These are phyloP conservation scores for Escarpia spicata DNA, from an alignment of 2,888 invertebrate species.

Conservation along the genomic window DNA sequence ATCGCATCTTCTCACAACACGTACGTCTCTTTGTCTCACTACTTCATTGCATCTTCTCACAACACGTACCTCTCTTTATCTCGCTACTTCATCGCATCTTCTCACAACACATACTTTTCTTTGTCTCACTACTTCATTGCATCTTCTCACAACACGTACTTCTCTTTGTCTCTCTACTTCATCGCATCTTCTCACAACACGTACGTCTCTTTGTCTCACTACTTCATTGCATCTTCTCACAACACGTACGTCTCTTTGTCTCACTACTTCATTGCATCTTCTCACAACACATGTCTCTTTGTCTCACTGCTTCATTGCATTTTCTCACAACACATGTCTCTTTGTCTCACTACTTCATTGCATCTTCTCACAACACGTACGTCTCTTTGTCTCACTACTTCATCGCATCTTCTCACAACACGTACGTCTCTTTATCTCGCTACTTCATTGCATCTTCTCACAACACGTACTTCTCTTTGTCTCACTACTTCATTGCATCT, in stretches of 20 bases:
- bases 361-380: not conserved
- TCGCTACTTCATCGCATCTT: not conserved
- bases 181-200: not conserved
- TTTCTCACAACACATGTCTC: constrained; percentile 68
- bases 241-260: constrained; percentile 64
- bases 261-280: not conserved
- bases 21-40: constrained; percentile 64
- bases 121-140: constrained; percentile 69
- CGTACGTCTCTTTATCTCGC: constrained; percentile 52
- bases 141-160: constrained; percentile 69
- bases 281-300: constrained; percentile 49
- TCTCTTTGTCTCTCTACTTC: not conserved
- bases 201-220: constrained; percentile 64
- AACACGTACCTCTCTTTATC: constrained; percentile 65
- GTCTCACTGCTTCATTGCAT: constrained; percentile 69
- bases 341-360: not conserved
- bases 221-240: constrained; percentile 69
- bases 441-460: not conserved
- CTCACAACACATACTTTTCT: constrained; percentile 40
- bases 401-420: constrained; percentile 69
- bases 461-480: constrained; percentile 51
- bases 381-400: constrained; percentile 68
- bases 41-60: constrained; percentile 69
- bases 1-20: not conserved
- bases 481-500: constrained; percentile 69